Conservation (phyloP, 2,797 vertebrate species). For the Margarornis squamiger region DNA sequence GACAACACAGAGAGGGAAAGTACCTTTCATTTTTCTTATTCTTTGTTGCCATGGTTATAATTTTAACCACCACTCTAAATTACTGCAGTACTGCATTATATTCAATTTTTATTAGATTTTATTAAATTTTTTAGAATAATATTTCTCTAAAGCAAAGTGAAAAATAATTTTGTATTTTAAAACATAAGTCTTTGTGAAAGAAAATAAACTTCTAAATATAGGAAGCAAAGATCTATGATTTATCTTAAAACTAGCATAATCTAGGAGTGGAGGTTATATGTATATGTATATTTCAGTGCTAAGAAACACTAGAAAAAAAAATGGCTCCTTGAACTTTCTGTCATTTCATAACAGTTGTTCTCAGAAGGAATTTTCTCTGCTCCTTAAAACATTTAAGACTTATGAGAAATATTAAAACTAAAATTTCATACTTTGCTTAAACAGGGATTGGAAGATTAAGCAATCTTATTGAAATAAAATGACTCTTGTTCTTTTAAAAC, state of each 20-base stretch:
- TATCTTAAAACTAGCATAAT: neutral
- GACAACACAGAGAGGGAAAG: neutral
- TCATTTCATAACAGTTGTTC: neutral
- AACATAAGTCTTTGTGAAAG: neutral
- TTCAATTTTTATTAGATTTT: neutral
- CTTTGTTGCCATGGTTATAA: constrained; percentile 15
- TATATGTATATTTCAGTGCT: neutral
- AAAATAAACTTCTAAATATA: neutral
- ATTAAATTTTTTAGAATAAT: constrained; percentile 5
- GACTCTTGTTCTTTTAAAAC: neutral
- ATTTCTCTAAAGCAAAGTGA: neutral
- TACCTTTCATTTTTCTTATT: neutral
- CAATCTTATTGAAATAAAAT: neutral
- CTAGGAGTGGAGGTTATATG: neutral
- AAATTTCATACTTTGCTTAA: neutral
- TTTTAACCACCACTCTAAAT: constrained; percentile 4
- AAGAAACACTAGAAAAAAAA: neutral
- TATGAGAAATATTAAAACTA: neutral
- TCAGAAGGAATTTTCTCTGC: neutral
- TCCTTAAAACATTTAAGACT: neutral
- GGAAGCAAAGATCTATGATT: neutral
- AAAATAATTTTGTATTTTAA: neutral
- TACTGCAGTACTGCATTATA: neutral
- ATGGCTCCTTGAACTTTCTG: neutral
- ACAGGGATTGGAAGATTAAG: neutral